A percentile compares a stretch with the other conserved stretches of the same genome.
These are phyloP conservation scores for Brachionus asplanchnoidis DNA, from an alignment of 1,140 invertebrate genomes.

Conservation along the genomic window DNA sequence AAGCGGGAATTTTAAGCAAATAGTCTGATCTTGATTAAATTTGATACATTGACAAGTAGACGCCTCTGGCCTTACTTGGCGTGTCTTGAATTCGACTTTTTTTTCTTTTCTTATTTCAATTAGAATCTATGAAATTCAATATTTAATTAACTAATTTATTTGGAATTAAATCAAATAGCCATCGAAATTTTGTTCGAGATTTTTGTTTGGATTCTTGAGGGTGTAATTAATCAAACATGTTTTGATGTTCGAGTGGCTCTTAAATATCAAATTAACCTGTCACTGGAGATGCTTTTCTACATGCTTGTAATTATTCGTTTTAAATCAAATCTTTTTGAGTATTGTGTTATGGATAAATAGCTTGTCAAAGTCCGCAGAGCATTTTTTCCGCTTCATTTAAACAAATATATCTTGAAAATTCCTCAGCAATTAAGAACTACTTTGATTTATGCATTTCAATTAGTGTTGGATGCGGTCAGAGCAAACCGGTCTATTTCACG, in stretches of 20 bases:
- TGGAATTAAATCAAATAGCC: not conserved
- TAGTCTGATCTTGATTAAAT: not conserved
- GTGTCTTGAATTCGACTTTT: not conserved
- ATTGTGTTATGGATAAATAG: not conserved
- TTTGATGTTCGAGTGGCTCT: slow-evolving; percentile 9
- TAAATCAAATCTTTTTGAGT: not conserved
- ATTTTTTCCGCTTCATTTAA: not conserved
- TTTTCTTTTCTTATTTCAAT: not conserved
- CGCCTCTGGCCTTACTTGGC: not conserved
- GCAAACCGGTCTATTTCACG: too few species aligned
- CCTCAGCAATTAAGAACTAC: not conserved
- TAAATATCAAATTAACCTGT: not conserved
- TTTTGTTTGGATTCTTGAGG: not conserved
- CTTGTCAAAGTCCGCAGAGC: not conserved
- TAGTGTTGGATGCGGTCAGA: too few species aligned
- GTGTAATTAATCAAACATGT: slow-evolving; percentile 16
- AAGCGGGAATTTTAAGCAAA: not conserved
- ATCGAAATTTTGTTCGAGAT: not conserved
- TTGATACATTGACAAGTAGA: not conserved
- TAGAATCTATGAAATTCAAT: not conserved
- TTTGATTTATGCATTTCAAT: not conserved
- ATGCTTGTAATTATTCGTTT: not conserved
- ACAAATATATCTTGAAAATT: not conserved
- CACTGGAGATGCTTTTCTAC: not conserved
- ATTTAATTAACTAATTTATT: not conserved